A percentile compares a stretch with the other conserved stretches of the same genome.
Evolutionary conservation across 2,113 vertebrate genomes (phyloP).

Genomic region (Chamaetylas fuelleborni): DNA sequence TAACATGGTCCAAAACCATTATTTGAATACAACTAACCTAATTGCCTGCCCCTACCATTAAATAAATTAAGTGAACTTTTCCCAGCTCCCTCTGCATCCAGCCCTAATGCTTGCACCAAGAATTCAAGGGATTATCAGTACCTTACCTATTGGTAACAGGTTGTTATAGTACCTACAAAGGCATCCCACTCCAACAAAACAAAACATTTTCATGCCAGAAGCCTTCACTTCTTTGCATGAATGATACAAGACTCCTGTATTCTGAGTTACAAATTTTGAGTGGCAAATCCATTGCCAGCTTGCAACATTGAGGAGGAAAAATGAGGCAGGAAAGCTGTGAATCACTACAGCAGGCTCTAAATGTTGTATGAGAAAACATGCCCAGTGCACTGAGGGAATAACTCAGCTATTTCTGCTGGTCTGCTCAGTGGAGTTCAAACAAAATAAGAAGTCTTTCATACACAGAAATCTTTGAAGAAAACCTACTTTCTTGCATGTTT

Average conservation of each 20-base stretch:
- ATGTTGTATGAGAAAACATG: not conserved
- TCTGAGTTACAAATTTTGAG: not conserved
- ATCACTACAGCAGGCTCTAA: not conserved
- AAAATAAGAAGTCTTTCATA: not conserved
- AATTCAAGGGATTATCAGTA: not conserved
- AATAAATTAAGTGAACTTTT: not conserved
- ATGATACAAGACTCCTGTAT: not conserved
- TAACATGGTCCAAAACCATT: not conserved
- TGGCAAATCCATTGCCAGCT: not conserved
- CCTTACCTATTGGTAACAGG: not conserved
- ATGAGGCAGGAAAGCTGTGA: not conserved
- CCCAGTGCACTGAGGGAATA: not conserved
- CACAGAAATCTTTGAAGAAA: not conserved
- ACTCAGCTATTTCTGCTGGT: not conserved
- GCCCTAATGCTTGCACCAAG: not conserved
- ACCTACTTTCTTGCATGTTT: not conserved
- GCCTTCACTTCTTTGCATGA: not conserved
- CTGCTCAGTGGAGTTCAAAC: not conserved
- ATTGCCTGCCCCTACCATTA: not conserved
- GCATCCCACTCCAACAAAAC: not conserved
- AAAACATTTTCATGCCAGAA: not conserved
- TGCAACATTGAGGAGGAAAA: not conserved
- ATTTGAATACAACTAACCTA: not conserved
- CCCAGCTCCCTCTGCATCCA: not conserved
- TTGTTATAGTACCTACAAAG: not conserved